Evolutionary conservation across 2,113 vertebrate genomes (phyloP).

Genomic region (Pelusios castaneus): DNA sequence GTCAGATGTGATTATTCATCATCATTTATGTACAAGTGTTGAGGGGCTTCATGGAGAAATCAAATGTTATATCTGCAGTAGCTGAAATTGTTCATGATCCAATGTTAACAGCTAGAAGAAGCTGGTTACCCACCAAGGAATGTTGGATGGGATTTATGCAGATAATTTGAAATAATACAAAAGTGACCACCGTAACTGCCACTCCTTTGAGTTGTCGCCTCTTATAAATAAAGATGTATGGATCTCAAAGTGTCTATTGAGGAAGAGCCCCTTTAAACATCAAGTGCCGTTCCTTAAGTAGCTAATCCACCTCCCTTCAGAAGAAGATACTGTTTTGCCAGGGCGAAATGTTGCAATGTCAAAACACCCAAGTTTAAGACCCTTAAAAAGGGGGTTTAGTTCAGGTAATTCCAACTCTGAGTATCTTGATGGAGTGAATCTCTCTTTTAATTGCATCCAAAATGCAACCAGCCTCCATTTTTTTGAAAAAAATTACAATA

Average conservation of each 20-base stretch:
- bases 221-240: rapidly evolving
- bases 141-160: neutral
- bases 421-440: neutral
- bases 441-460: neutral
- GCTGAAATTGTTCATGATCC: neutral
- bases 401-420: neutral
- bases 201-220: neutral
- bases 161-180: neutral
- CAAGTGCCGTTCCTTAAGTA: neutral
- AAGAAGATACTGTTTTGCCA: neutral
- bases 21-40: neutral
- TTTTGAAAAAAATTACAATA: neutral
- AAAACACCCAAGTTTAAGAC: neutral
- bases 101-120: neutral
- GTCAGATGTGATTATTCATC: conserved; percentile 25
- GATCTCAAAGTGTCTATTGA: neutral
- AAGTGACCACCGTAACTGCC: neutral
- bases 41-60: conserved; percentile 38
- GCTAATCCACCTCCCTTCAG: neutral
- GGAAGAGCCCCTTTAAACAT: neutral
- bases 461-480: neutral
- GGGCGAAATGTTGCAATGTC: neutral
- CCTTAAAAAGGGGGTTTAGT: neutral
- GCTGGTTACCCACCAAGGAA: neutral
- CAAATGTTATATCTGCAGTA: neutral